Base-by-base conservation (phyloP, 1,140 invertebrate genomes). In the Philopotamus ludificatus region DNA sequence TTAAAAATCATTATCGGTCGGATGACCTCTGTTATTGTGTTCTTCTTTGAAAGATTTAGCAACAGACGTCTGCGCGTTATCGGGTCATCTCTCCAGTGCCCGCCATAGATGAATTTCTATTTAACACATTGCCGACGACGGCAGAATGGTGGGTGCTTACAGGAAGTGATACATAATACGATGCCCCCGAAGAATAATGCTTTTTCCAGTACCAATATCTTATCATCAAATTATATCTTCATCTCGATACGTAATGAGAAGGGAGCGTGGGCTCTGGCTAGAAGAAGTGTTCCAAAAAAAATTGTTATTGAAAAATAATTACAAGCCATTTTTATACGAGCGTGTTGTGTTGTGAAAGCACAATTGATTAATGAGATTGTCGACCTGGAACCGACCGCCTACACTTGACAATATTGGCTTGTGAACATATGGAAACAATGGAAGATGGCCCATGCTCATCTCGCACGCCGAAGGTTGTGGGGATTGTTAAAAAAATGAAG, bases 271-370 rank as follows among this genome's bases (percentile, higher is more conserved):
- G 59, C 45, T 16, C 25, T 4, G 45, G 18, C 44, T 49, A 58
- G 59, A 53, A n/a, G n/a, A n/a, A n/a, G n/a, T n/a, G n/a, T n/a
- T 53, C 23, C 23, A 25, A 53, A 51, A 59, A 58, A 51, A 54
- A 61, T 51, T 67, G 66, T 67, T 67, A 67, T 67, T 67, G 66
- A 67, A 67, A 67, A 67, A 67, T 67, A 67, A 67, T 67, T 57
- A 41, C 20, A 59, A 62, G 45, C 45, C 41, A 51, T 63, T 67
- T 53, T 63, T 58, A 21, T 26, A 63, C 39, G 41, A 16, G 22
- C 18, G 50, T 18, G 50, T 25, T 21, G 10, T 41, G 41, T 61
- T 67, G 66, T 59, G 66, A 67, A 67, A 67, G 66, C 55, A n/a
- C 10, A 15, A 21, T 18, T 67, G 66, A 67, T 67, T 50, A 49